Conservation (phyloP, 2,888 invertebrate genomes). For the Chaitophorus viminalis region DNA sequence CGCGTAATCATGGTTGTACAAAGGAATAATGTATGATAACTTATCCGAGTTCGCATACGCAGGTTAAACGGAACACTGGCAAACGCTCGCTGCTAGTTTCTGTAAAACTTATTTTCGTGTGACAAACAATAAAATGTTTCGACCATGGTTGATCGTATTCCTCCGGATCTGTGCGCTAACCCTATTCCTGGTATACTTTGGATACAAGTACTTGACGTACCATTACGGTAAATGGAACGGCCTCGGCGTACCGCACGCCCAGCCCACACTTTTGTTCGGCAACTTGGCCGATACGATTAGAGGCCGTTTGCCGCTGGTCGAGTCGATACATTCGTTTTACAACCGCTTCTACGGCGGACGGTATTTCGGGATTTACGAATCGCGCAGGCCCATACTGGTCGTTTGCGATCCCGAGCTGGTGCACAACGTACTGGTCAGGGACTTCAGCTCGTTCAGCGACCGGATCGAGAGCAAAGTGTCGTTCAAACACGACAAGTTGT, state of each 20-base stretch:
- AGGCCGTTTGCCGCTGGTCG: neutral
- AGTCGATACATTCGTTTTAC: neutral
- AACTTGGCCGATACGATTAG: neutral
- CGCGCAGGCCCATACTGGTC: conserved; percentile 21
- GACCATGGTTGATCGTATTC: too few species aligned
- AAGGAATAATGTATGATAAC: too few species aligned
- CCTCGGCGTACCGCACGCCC: conserved; percentile 24
- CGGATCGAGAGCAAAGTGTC: conserved; percentile 2
- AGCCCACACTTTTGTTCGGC: conserved; percentile 17
- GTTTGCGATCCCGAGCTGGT: conserved; percentile 20
- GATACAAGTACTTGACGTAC: conserved; percentile 32
- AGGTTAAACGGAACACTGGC: too few species aligned
- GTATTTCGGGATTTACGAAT: conserved; percentile 38
- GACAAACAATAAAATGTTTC: too few species aligned
- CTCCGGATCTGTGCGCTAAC: too few species aligned
- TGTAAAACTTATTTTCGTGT: too few species aligned
- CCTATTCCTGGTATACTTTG: too few species aligned
- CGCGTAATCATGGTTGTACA: too few species aligned
- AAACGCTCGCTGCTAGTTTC: too few species aligned
- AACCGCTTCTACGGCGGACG: neutral
- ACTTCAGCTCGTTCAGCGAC: conserved; percentile 36
- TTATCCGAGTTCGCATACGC: too few species aligned
- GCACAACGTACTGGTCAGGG: conserved; percentile 9
- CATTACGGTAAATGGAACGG: conserved; percentile 3
- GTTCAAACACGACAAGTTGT: conserved; percentile 48